Percentiles rank a stretch among this genome's conserved stretches.
Evolutionary conservation across 2,888 invertebrate genomes (phyloP).

Genomic region (Volucella zonaria): DNA sequence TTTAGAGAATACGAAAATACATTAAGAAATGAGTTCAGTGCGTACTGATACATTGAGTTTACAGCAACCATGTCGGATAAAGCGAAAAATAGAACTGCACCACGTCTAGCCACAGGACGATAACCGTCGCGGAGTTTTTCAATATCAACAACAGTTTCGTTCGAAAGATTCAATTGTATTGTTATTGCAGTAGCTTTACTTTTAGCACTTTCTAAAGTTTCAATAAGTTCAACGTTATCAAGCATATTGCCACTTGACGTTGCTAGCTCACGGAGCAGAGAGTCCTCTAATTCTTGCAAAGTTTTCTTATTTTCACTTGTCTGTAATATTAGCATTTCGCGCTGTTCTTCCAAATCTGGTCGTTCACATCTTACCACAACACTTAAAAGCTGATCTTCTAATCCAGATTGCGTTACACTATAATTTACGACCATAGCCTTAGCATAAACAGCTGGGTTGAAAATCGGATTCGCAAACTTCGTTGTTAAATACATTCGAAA

Average conservation of each 20-base stretch:
- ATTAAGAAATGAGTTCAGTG: conserved; percentile 91
- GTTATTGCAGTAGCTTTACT: conserved; percentile 92
- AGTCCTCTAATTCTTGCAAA: conserved; percentile 92
- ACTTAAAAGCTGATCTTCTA: conserved; percentile 95
- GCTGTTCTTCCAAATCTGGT: conserved; percentile 93
- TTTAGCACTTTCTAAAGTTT: conserved; percentile 94
- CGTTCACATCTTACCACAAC: conserved; percentile 94
- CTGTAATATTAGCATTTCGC: conserved; percentile 91
- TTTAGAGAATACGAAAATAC: conserved; percentile 92
- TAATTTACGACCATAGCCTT: conserved; percentile 95
- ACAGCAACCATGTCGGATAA: conserved; percentile 94
- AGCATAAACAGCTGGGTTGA: conserved; percentile 93
- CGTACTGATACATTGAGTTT: conserved; percentile 96
- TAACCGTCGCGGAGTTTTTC: conserved; percentile 93
- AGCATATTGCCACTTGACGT: conserved; percentile 96
- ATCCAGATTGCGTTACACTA: conserved; percentile 92
- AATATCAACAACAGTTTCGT: conserved; percentile 90
- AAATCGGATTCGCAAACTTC: conserved; percentile 93
- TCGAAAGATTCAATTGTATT: conserved; percentile 90
- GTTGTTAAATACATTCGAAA: conserved; percentile 95
- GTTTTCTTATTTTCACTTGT: conserved; percentile 93
- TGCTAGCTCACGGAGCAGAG: conserved; percentile 91
- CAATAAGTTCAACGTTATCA: conserved; percentile 93
- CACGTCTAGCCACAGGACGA: conserved; percentile 91
- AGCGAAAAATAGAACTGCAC: conserved; percentile 95